A percentile compares a stretch with the other conserved stretches of the same genome.
These are phyloP conservation scores for Syngnathus acus DNA, from an alignment of 2,797 vertebrate genomes.

Conservation along the genomic window DNA sequence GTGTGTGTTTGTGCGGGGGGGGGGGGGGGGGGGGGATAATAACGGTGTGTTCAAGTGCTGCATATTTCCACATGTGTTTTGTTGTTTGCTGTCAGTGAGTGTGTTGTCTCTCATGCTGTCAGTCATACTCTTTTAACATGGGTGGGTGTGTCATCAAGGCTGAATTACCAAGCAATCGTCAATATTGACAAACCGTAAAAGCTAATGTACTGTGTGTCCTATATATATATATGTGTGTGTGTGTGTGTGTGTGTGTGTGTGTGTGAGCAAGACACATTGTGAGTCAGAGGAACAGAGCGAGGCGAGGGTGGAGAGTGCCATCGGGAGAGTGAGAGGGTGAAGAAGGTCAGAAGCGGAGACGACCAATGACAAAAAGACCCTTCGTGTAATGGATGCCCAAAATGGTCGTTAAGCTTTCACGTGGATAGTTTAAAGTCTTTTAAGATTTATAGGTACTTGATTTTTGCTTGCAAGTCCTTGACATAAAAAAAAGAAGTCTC, in stretches of 20 bases:
- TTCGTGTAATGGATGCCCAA: background rate
- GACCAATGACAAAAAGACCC: constrained; percentile 9
- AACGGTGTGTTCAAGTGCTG: constrained; percentile 33
- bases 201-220: background rate
- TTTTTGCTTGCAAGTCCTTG: background rate
- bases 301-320: constrained; percentile 24
- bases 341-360: constrained; percentile 19
- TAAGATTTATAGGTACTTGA: background rate
- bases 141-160: constrained; percentile 16
- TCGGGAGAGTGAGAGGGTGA: constrained; percentile 19
- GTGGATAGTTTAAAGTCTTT: background rate
- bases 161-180: constrained; percentile 24
- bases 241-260: constrained; percentile 4
- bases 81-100: constrained; percentile 19
- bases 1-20: constrained; percentile 23
- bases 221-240: background rate
- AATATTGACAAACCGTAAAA: constrained; percentile 12
- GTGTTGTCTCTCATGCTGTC: constrained; percentile 36
- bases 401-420: background rate
- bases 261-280: background rate
- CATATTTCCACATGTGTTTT: constrained; percentile 24
- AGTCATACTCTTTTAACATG: constrained; percentile 35
- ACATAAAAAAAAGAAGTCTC: too few relatives aligned
- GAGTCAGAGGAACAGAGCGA: constrained; percentile 1
- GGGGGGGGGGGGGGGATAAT: constrained; percentile 20